These are phyloP conservation scores for Peromyscus aztecus DNA, from an alignment of 2,797 vertebrate species.

Conservation along the genomic window DNA sequence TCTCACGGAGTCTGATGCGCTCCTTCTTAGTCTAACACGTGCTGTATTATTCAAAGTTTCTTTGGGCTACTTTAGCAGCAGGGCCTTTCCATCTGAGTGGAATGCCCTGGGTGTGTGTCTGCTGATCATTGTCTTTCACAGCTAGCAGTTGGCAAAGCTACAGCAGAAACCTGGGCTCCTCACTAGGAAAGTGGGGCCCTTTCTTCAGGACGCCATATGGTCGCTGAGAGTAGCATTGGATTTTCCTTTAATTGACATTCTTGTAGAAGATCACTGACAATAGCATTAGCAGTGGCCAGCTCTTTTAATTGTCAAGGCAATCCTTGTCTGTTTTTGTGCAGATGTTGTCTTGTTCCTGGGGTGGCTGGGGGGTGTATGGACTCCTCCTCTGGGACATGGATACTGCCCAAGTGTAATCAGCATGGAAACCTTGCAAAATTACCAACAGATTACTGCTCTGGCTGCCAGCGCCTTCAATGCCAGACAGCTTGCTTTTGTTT, in stretches of 20 bases:
- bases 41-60: not conserved
- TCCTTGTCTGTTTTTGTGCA: slow-evolving; percentile 39
- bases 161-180: not conserved
- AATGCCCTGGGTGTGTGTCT: not conserved
- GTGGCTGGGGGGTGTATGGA: slow-evolving; percentile 22
- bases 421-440: slow-evolving; percentile 57
- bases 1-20: not conserved
- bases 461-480: slow-evolving; percentile 48
- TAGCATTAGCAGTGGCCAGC: slow-evolving; percentile 31
- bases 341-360: slow-evolving; percentile 50
- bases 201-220: not conserved
- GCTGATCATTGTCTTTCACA: not conserved
- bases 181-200: too few relatives aligned
- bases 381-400: not conserved
- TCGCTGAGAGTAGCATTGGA: not conserved
- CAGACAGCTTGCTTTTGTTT: slow-evolving; percentile 61
- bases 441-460: slow-evolving; percentile 59
- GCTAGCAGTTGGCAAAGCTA: slow-evolving; percentile 22
- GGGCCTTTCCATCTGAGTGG: not conserved
- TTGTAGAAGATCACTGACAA: slow-evolving; percentile 54
- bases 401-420: slow-evolving; percentile 61
- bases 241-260: slow-evolving; percentile 65
- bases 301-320: slow-evolving; percentile 48
- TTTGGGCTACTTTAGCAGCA: not conserved
- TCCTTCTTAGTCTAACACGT: not conserved